Evolutionary conservation across 2,797 vertebrate genomes (phyloP), one percentile per base, ranked within the genome.

Genomic region (Tokudaia muenninki): DNA sequence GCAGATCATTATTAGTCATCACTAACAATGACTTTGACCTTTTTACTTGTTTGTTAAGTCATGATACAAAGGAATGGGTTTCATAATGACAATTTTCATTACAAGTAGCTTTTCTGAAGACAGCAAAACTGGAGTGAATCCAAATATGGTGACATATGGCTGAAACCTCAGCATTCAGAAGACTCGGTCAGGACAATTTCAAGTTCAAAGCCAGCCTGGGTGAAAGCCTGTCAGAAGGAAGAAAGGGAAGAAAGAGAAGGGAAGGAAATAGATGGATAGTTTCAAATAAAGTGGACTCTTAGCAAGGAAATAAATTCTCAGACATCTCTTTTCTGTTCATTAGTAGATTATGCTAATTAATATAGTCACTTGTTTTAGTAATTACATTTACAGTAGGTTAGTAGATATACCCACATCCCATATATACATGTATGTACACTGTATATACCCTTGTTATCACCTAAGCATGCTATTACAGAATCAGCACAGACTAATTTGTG

Each of bases 321-420:
- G 22, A 75, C 12, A 61, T 92, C 57, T 59, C 57, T 59, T 57
- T 86, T 90, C 57, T 93, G 70, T 72, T 81, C n/a, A 92, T 50
- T 80, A 29, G 21, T 11, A 81, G 61, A 21, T 44, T 75, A 57
- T 83, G 24, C 87, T 87, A 52, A 57, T 44, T 37, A n/a, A 91
- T 94, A 67, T 80, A 79, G 70, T 92, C 37, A 87, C 26, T 90
- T 79, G 26, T n/a, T 31, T 94, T 9, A 87, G 63, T 90, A 78
- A 90, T 50, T 78, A 1, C 41, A 72, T 78, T 82, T 94, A 41
- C 52, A 78, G 16, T 82, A 90, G 52, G 81, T 52, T 59, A 31
- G 37, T 92, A 19, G 19, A 86, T 22, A 70, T 74, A 74, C 78
- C n/a, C 12, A 57, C 8, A 29, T 13, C 24, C 52, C 52, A 52